Conservation (phyloP, 2,888 invertebrate genomes). For the Sturmia bella region DNA sequence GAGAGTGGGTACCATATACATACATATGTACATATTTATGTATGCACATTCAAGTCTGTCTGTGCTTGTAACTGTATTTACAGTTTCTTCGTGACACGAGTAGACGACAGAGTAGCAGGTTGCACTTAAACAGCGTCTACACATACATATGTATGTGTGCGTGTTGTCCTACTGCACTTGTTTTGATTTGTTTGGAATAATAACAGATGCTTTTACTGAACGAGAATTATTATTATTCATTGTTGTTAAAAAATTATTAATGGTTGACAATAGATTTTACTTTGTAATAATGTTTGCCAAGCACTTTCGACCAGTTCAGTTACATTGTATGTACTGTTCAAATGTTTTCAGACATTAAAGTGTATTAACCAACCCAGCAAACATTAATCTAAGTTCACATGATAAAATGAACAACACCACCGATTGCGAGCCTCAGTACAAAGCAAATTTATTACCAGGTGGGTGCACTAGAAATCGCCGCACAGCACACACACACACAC, state of each 20-base stretch:
- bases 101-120: constrained; percentile 18
- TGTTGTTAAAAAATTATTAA: constrained; percentile 80
- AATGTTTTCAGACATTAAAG: too few relatives aligned
- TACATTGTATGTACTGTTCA: not conserved
- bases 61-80: constrained; percentile 72
- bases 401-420: too few relatives aligned
- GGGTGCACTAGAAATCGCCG: too few relatives aligned
- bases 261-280: constrained; percentile 78
- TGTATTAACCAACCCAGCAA: too few relatives aligned
- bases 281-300: constrained; percentile 72
- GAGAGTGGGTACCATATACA: not conserved
- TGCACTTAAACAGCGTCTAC: constrained; percentile 20
- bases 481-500: too few relatives aligned
- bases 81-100: not conserved
- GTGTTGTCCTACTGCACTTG: constrained; percentile 77
- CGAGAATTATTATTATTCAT: constrained; percentile 75
- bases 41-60: not conserved
- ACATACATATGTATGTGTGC: constrained; percentile 37
- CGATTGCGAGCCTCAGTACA: too few relatives aligned
- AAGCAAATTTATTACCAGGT: too few relatives aligned
- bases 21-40: not conserved
- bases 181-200: constrained; percentile 81
- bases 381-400: too few relatives aligned
- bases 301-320: constrained; percentile 70
- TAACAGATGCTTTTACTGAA: constrained; percentile 79